These are phyloP conservation scores for Panurus biarmicus DNA, from an alignment of 2,113 vertebrate genomes.

Conservation along the genomic window DNA sequence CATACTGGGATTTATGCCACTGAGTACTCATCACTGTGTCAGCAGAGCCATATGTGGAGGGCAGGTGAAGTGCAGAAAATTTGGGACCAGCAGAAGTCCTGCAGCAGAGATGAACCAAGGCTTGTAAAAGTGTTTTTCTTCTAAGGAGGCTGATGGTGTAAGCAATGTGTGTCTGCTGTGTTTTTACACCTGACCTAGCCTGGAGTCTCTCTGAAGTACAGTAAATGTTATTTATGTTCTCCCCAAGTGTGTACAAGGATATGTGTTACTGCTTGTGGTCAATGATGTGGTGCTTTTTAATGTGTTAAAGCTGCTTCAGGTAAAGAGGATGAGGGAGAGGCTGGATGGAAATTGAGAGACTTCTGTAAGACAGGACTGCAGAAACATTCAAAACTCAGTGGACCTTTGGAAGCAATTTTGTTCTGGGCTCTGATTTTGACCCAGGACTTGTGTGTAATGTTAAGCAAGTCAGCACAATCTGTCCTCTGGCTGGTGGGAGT, in stretches of 20 bases:
- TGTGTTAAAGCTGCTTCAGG: neutral
- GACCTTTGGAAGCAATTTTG: neutral
- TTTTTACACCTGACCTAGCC: neutral
- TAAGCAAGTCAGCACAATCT: neutral
- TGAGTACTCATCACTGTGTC: neutral
- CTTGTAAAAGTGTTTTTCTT: neutral
- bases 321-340: neutral
- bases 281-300: neutral
- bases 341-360: neutral
- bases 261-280: neutral
- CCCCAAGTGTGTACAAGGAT: neutral
- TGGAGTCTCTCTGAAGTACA: neutral
- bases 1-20: neutral
- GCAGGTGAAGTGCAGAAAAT: neutral
- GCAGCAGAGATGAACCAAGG: neutral
- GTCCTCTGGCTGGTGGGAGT: neutral
- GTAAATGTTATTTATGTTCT: neutral
- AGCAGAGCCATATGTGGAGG: neutral
- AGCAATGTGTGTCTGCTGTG: neutral
- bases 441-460: neutral
- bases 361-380: neutral
- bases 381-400: neutral
- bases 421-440: neutral
- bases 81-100: neutral
- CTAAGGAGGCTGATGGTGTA: neutral